These are phyloP conservation scores for Vulpes vulpes DNA, from an alignment of 2,113 vertebrate species.

Conservation along the genomic window DNA sequence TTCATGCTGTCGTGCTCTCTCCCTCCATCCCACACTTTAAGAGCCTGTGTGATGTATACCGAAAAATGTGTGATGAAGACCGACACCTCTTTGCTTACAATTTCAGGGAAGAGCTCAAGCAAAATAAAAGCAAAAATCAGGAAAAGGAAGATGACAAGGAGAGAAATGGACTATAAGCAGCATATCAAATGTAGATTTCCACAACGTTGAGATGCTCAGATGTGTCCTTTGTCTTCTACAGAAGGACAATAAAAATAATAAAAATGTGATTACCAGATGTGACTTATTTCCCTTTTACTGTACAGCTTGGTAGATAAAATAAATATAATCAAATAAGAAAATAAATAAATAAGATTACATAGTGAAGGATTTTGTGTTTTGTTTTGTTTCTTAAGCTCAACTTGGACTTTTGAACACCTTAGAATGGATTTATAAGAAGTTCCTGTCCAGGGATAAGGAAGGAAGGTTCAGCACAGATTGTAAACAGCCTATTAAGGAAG, in stretches of 20 bases:
- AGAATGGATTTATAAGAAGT: not conserved
- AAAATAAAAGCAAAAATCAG: constrained; percentile 75
- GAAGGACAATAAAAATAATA: not conserved
- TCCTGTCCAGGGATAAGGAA: not conserved
- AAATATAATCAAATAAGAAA: constrained; percentile 87
- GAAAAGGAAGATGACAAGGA: not conserved
- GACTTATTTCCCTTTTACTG: constrained; percentile 84
- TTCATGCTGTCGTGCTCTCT: not conserved
- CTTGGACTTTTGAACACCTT: not conserved
- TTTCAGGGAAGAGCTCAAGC: constrained; percentile 93
- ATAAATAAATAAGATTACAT: too few species aligned
- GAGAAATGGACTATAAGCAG: not conserved
- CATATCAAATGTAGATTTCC: accelerated
- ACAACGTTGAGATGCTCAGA: accelerated
- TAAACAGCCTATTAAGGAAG: not conserved
- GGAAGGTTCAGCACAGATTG: not conserved
- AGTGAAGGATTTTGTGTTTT: not conserved
- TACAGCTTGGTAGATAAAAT: constrained; percentile 88
- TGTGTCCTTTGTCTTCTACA: not conserved
- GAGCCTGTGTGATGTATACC: constrained; percentile 92
- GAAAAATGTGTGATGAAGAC: constrained; percentile 91
- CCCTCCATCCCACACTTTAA: constrained; percentile 86
- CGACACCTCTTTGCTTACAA: constrained; percentile 90
- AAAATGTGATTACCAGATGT: constrained; percentile 54
- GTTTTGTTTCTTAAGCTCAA: not conserved